Percentiles rank a stretch among this genome's conserved stretches.
These are phyloP conservation scores for Atherinomorus stipes DNA, from an alignment of 2,113 vertebrate species.

Conservation along the genomic window DNA sequence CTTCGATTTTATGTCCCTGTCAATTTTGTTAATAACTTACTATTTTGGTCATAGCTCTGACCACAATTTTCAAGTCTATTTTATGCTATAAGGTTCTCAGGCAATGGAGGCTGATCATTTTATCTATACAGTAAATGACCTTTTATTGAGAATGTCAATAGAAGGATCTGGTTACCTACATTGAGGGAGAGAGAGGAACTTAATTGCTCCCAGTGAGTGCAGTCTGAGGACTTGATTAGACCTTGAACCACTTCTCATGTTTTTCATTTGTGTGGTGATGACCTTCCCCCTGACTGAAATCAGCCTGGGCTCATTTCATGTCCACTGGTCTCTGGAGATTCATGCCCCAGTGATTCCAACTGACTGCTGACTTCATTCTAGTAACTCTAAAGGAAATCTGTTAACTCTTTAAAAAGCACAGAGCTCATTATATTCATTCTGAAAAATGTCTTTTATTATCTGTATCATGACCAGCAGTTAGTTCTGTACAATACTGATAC, in stretches of 20 bases:
- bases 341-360: constrained; percentile 73
- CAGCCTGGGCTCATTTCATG: constrained; percentile 74
- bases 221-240: constrained; percentile 85
- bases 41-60: constrained; percentile 45
- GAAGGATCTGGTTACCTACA: constrained; percentile 84
- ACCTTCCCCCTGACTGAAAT: constrained; percentile 82
- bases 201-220: constrained; percentile 84
- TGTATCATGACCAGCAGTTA: constrained; percentile 14
- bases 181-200: constrained; percentile 74
- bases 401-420: constrained; percentile 59
- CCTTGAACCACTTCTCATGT: constrained; percentile 84
- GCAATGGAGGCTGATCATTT: constrained; percentile 72
- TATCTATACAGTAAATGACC: constrained; percentile 80
- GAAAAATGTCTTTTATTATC: constrained; percentile 23
- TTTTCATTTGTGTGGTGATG: constrained; percentile 84
- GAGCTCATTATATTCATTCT: constrained; percentile 49
- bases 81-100: constrained; percentile 54
- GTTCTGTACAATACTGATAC: background rate
- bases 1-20: constrained; percentile 65
- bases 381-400: constrained; percentile 59
- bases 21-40: constrained; percentile 51
- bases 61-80: constrained; percentile 63
- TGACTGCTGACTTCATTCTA: constrained; percentile 72
- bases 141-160: constrained; percentile 83
- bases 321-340: constrained; percentile 75